Conservation (phyloP, 2,888 invertebrate genomes). For the Spialia ferax region DNA sequence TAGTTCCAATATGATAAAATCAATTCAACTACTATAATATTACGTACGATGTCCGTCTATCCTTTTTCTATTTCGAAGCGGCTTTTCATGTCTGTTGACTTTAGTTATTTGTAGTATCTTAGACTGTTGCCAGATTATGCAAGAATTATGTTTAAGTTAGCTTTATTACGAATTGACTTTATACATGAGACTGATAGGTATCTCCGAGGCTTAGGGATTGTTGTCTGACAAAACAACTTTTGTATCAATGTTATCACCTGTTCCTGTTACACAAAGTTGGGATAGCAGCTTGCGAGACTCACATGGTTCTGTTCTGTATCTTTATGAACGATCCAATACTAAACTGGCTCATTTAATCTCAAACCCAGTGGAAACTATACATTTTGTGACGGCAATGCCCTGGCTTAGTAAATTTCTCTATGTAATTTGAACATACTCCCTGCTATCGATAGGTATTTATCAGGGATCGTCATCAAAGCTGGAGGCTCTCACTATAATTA, state of each 20-base stretch:
- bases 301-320: neutral
- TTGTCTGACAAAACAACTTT: neutral
- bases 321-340: neutral
- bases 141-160: slow-evolving; percentile 11
- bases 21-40: neutral
- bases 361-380: too few species aligned
- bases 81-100: neutral
- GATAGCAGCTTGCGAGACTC: neutral
- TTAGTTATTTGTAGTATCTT: neutral
- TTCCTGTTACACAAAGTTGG: neutral
- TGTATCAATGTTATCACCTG: neutral
- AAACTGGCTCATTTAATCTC: neutral
- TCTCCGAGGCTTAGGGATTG: neutral
- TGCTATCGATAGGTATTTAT: neutral
- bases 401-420: too few species aligned
- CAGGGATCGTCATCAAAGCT: neutral
- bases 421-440: too few species aligned
- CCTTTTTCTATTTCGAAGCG: neutral
- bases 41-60: neutral
- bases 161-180: too few species aligned
- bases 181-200: too few species aligned
- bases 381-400: too few species aligned
- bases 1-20: neutral
- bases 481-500: neutral
- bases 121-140: neutral